These are phyloP conservation scores for Tetheella fluctuosa DNA, from an alignment of 2,888 invertebrate genomes.

Conservation along the genomic window DNA sequence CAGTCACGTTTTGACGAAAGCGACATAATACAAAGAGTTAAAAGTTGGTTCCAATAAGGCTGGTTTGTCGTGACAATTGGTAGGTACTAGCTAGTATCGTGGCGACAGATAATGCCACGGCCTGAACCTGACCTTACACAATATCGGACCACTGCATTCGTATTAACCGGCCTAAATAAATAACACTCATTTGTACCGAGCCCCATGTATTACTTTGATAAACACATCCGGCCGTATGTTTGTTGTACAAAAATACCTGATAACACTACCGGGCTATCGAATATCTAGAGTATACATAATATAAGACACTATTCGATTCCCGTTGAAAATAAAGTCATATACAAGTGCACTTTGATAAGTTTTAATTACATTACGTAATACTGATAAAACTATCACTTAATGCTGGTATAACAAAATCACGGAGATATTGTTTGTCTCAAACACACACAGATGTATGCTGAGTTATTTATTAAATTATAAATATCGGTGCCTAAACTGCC, in stretches of 20 bases:
- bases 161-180: constrained; percentile 58
- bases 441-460: too few species aligned
- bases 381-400: background rate
- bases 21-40: background rate
- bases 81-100: background rate
- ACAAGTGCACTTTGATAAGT: background rate
- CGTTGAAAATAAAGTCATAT: constrained; percentile 22
- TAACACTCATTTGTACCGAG: constrained; percentile 38
- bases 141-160: constrained; percentile 50
- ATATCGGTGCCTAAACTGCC: background rate
- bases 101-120: constrained; percentile 33
- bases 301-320: background rate
- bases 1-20: background rate
- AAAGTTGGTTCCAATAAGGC: background rate
- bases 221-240: constrained; percentile 69
- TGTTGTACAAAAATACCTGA: constrained; percentile 53
- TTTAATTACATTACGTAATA: background rate
- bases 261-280: constrained; percentile 47
- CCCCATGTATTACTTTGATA: constrained; percentile 58
- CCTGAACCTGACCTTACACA: constrained; percentile 75
- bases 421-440: background rate
- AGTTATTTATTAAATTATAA: too few species aligned
- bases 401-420: constrained; percentile 2
- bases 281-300: constrained; percentile 22
- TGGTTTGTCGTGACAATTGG: constrained; percentile 1